phyloP scores from a whole-genome alignment of 2,888 invertebrate genomes.

The Noctua pronuba region DNA sequence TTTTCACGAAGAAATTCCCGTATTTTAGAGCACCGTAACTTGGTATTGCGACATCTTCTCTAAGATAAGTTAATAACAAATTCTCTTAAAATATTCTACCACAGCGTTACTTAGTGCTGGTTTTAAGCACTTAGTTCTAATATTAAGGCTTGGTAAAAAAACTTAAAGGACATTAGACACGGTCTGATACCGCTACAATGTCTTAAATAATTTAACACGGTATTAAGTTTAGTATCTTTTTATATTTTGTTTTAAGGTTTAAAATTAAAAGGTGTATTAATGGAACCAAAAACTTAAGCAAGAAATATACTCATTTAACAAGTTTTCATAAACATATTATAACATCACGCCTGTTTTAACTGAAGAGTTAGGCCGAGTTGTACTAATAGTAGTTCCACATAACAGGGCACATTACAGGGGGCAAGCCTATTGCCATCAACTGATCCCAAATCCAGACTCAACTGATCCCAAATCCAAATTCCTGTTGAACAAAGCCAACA shows the following conservation, averaged over 20 bases:
- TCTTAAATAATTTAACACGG: background rate
- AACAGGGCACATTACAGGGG: background rate
- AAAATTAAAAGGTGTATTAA: background rate
- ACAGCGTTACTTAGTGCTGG: constrained; percentile 12
- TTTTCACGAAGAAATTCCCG: background rate
- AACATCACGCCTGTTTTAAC: background rate
- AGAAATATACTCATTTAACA: background rate
- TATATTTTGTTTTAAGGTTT: background rate
- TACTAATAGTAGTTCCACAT: background rate
- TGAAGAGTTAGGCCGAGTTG: background rate
- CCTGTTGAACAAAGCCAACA: background rate
- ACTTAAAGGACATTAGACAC: constrained; percentile 14
- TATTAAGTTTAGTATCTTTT: background rate
- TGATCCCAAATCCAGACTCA: background rate
- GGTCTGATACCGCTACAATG: constrained; percentile 1
- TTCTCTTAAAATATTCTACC: constrained; percentile 4
- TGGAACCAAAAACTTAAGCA: background rate
- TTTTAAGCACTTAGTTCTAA: constrained; percentile 24
- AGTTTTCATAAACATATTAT: no score
- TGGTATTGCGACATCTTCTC: background rate
- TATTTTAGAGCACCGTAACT: background rate
- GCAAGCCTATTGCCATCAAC: background rate
- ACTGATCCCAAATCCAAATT: background rate
- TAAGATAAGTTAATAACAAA: background rate
- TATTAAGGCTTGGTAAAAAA: constrained; percentile 14